Percentiles rank a stretch among this genome's conserved stretches.
phyloP scores from a whole-genome alignment of 2,888 invertebrate species.

The Trypoxylon attenuatum region DNA sequence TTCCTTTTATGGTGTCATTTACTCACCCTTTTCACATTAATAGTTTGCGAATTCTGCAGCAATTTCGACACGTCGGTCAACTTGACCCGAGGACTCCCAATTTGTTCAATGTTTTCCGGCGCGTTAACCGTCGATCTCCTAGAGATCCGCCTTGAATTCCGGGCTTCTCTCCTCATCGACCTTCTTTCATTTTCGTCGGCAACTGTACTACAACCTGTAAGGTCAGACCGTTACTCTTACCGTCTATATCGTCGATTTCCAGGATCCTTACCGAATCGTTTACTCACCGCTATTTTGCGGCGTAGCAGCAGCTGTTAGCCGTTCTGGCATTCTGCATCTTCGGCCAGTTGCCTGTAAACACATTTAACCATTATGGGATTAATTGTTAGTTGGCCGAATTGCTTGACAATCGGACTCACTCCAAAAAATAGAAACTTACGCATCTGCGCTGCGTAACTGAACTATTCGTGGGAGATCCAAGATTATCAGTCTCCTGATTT shows the following conservation, averaged over 20 bases:
- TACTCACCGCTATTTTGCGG: constrained; percentile 58
- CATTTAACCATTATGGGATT: too few relatives aligned
- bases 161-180: constrained; percentile 47
- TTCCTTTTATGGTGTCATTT: too few relatives aligned
- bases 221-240: too few relatives aligned
- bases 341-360: constrained; percentile 54
- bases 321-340: constrained; percentile 59
- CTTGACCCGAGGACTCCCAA: constrained; percentile 63
- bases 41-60: constrained; percentile 62
- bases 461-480: constrained; percentile 16
- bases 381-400: too few relatives aligned
- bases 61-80: constrained; percentile 68
- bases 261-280: too few relatives aligned
- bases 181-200: constrained; percentile 53
- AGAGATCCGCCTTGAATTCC: too few relatives aligned
- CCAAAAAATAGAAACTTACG: constrained; percentile 43
- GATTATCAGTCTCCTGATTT: constrained; percentile 34
- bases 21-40: constrained; percentile 62
- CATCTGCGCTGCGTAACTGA: constrained; percentile 38
- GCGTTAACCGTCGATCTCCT: too few relatives aligned
- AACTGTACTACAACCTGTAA: too few relatives aligned
- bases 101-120: constrained; percentile 32
- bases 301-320: constrained; percentile 50
- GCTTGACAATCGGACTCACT: too few relatives aligned
- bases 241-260: too few relatives aligned